Base-by-base conservation (phyloP, 2,888 invertebrate genomes). In the Dynastes grantii region DNA sequence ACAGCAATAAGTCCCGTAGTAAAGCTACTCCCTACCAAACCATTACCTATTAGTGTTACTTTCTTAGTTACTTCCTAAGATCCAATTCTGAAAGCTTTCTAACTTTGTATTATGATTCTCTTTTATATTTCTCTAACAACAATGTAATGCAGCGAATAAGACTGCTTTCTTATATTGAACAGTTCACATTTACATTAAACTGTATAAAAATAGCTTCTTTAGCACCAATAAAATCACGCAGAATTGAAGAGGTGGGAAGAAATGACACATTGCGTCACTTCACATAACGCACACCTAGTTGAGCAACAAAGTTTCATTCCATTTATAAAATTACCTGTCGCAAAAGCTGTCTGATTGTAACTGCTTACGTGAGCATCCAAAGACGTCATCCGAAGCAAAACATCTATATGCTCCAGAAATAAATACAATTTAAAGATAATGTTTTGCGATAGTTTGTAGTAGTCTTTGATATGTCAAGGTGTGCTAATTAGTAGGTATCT, bases 271-370 rank as follows among this genome's bases (percentile, higher is more conserved):
- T 55, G 22, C 55, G 55, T 55, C 55, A 45, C 45, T 45, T 45
- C 11, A 45, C 11, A 45, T 45, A 45, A 45, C 45, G 8, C 1
- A 11, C 45, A 55, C 55, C 55, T 55, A 11, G 6, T 16, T 55
- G 4, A n/a, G 55, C n/a, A 55, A 16, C 55, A 22, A 55, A 55
- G 55, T 55, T 55, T 6, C 16, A 55, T 55, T 8, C 55, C 55
- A 55, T 55, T 55, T 55, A 55, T 55, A 55, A 55, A n/a, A 55
- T 55, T 55, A 3, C 16, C 55, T 55, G n/a, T 22, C 55, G 55
- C 5, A 55, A 55, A 55, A 55, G 55, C 6, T 55, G 55, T 55
- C 3, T 16, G n/a, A 2, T 13, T 22, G 22, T n/a, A 55, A n/a
- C 8, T n/a, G n/a, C 55, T 22, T 55, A 22, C 55, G 55, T 55